Percentiles rank a stretch among this genome's conserved stretches.
phyloP scores from a whole-genome alignment of 2,113 vertebrate genomes.

The Gavialis gangeticus region DNA sequence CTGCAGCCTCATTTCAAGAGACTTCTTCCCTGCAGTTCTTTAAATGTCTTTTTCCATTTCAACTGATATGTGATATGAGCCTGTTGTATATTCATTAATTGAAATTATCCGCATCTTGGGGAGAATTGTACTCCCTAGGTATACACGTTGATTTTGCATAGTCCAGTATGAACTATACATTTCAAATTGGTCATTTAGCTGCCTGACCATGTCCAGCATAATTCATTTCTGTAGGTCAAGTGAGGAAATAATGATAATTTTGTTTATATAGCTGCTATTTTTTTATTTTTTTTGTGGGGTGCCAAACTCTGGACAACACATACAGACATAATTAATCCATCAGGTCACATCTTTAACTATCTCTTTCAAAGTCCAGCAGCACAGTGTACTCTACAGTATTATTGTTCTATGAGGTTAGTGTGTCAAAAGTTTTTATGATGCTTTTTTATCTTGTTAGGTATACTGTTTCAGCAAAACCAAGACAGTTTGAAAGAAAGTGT shows the following conservation, averaged over 20 bases:
- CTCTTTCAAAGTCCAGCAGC: background rate
- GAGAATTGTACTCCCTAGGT: background rate
- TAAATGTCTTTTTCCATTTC: background rate
- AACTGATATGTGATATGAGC: no score
- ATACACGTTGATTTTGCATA: background rate
- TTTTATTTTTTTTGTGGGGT: no score
- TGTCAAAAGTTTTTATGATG: background rate
- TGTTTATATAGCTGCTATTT: background rate
- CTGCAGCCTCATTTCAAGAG: rapidly evolving
- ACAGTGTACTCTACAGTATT: background rate
- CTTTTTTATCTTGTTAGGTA: background rate
- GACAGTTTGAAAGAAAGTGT: background rate
- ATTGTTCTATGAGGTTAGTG: background rate
- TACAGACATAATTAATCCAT: background rate
- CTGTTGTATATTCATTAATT: background rate
- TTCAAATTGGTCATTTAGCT: background rate
- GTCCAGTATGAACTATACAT: background rate
- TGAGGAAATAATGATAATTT: background rate
- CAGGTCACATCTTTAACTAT: background rate
- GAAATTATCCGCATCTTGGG: background rate
- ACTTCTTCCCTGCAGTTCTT: background rate
- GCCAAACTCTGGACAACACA: background rate
- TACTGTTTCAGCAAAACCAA: background rate
- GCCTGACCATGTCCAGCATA: background rate
- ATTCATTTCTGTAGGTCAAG: background rate